Evolutionary conservation across 2,113 vertebrate genomes (phyloP).

Genomic region (Pedetes capensis): DNA sequence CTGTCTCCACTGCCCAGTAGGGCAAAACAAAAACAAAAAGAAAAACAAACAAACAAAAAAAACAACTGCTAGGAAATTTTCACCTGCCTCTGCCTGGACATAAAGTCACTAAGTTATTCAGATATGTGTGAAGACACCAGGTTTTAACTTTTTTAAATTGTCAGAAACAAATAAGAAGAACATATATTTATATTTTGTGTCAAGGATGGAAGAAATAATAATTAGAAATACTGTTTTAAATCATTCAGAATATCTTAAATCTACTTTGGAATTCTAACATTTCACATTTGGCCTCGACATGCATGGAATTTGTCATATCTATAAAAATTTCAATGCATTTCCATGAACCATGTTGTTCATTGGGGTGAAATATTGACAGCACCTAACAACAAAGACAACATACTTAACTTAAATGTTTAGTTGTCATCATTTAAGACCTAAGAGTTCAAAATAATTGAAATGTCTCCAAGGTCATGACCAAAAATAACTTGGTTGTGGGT

Average conservation of each 20-base stretch:
- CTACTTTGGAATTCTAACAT: background rate
- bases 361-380: too few relatives aligned
- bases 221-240: constrained; percentile 14
- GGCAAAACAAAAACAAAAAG: too few relatives aligned
- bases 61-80: background rate
- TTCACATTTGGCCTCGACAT: background rate
- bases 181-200: background rate
- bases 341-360: background rate
- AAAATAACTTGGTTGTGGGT: background rate
- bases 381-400: too few relatives aligned
- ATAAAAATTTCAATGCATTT: background rate
- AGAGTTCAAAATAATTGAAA: background rate
- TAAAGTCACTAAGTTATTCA: background rate
- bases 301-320: background rate
- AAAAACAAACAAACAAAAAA: too few relatives aligned
- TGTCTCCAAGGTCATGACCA: background rate
- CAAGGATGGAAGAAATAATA: background rate
- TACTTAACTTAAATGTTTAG: background rate
- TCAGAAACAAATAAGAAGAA: background rate
- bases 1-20: too few relatives aligned
- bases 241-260: background rate
- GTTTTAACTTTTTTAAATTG: background rate
- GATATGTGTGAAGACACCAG: background rate
- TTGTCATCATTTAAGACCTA: background rate
- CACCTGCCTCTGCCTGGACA: background rate